Base-by-base conservation (phyloP, 2,797 vertebrate species). In the Gymnoscopelus microlampas region DNA sequence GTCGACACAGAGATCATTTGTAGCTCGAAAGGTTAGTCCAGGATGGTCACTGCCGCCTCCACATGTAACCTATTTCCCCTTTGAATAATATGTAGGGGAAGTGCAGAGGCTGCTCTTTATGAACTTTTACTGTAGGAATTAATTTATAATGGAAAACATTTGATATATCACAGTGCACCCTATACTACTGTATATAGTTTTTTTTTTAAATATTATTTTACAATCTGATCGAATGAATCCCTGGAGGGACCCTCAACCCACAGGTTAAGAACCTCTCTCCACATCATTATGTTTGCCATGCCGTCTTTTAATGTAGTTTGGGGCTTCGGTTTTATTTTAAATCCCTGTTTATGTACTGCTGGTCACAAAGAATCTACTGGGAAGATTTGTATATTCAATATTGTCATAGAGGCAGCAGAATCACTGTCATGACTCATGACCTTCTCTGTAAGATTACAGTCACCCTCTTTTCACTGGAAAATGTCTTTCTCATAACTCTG, bases 391-490 rank as follows among this genome's bases (percentile, higher is more conserved):
- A 59, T 68, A 3, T 11, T 5, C 10, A 47, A 24, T 53, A 4
- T 57, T 12, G 50, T 5, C 49, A 55, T 49, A 59, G 53, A 65
- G 47, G 55, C 39, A 24, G n/a, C 58, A 70, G 35, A 70, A 35
- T 62, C n/a, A n/a, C 32, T 24, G 24, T 63, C 9, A 44, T 44
- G 39, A 44, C 39, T 44, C 39, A 44, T 44, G 39, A 64, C 2
- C 19, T 39, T 56, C 12, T 65, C 26, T 7, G 24, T 53, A 12
- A 53, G 48, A 54, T 54, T 35, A 71, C 79, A 76, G 60, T 70
- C 67, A 59, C 15, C 13, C 12, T 23, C 55, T 29, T 73, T 81
- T 63, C 62, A 83, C 29, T 35, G 49, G 5, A 66, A 53, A 53
- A 58, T 47, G 49, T 50, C 15, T 56, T 14, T 11, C 7, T 14